A percentile compares a stretch with the other conserved stretches of the same genome.
phyloP scores from a whole-genome alignment of 2,888 invertebrate genomes.

The Drosophila greeni region DNA sequence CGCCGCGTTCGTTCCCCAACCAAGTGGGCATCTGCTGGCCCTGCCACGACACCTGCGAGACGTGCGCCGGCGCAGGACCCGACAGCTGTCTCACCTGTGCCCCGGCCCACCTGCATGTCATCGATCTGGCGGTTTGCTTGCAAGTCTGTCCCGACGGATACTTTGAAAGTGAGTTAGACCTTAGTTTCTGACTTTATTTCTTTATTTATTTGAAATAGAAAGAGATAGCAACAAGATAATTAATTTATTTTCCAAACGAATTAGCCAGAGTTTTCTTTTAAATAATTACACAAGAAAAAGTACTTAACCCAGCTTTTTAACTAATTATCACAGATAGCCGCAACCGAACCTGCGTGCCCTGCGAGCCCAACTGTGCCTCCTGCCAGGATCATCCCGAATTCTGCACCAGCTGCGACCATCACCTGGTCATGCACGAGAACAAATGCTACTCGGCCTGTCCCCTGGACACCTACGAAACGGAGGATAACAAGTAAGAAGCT shows the following conservation, averaged over 20 bases:
- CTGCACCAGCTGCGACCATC: conserved; percentile 93
- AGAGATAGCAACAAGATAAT: background rate
- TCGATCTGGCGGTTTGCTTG: conserved; percentile 91
- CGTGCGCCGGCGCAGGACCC: conserved; percentile 92
- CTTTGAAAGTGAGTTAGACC: conserved; percentile 84
- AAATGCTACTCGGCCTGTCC: conserved; percentile 92
- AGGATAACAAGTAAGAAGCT: conserved; percentile 85
- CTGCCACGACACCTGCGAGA: conserved; percentile 93
- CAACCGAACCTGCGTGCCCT: conserved; percentile 88
- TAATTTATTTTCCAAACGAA: background rate
- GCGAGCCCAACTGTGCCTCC: conserved; percentile 91
- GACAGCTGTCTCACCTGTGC: conserved; percentile 92
- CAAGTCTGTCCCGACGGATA: conserved; percentile 94
- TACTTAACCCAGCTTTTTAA: no score
- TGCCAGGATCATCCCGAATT: conserved; percentile 90
- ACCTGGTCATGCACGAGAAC: conserved; percentile 89
- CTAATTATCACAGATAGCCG: conserved; percentile 80
- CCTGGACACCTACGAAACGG: conserved; percentile 88
- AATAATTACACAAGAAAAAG: background rate
- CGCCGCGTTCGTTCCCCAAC: conserved; percentile 90
- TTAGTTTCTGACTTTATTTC: background rate
- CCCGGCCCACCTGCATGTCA: conserved; percentile 89
- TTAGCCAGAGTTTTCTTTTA: no score
- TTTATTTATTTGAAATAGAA: background rate
- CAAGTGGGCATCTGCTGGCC: conserved; percentile 90